Conservation (phyloP, 2,797 vertebrate genomes). For the Graptemys geographica region DNA sequence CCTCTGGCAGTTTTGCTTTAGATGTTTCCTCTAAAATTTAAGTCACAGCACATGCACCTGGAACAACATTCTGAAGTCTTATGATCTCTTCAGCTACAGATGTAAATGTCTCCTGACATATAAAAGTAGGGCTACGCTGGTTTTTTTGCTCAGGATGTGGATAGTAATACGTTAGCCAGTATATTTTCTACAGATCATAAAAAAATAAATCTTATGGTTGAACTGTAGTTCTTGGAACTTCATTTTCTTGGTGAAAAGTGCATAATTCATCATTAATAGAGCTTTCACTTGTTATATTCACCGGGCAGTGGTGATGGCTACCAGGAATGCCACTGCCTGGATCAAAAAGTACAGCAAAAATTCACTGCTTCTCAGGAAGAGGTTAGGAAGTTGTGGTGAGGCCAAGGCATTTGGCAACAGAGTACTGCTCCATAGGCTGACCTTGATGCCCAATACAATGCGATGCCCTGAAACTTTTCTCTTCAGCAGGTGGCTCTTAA, state of each 20-base stretch:
- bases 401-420: neutral
- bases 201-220: neutral
- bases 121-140: neutral
- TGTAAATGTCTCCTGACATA: neutral
- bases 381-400: neutral
- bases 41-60: slow-evolving; percentile 40
- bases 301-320: too few relatives aligned
- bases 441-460: neutral
- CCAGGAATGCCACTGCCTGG: neutral
- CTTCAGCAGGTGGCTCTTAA: neutral
- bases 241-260: neutral
- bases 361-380: too few relatives aligned
- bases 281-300: neutral
- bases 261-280: neutral
- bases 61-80: neutral
- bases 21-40: slow-evolving; percentile 26
- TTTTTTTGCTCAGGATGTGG: neutral
- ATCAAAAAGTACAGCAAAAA: neutral
- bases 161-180: neutral
- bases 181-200: neutral
- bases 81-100: neutral
- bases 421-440: neutral
- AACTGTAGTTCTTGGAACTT: neutral
- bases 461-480: neutral
- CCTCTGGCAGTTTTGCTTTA: neutral